phyloP scores from a whole-genome alignment of 2,797 vertebrate species.

The Cuculus canorus region DNA sequence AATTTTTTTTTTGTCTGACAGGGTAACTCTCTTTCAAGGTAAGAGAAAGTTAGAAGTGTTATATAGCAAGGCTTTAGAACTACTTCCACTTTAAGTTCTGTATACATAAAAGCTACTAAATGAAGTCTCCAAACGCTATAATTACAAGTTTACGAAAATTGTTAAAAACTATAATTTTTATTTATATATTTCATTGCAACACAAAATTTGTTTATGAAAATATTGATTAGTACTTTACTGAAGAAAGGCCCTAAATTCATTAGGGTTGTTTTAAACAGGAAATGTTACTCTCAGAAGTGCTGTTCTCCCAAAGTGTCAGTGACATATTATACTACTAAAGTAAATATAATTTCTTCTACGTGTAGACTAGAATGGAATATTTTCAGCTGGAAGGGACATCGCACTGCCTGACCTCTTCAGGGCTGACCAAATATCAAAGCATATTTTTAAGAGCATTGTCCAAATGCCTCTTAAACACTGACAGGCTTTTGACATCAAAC shows the following conservation, averaged over 20 bases:
- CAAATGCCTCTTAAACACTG: neutral
- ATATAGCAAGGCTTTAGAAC: neutral
- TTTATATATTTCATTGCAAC: neutral
- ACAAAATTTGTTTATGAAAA: neutral
- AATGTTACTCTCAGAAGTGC: neutral
- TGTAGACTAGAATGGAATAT: neutral
- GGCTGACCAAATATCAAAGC: neutral
- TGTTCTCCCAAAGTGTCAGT: neutral
- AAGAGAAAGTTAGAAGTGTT: neutral
- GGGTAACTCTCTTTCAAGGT: neutral
- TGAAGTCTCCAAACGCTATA: neutral
- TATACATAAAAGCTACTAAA: neutral
- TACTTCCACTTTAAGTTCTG: neutral
- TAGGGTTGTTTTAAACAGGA: neutral
- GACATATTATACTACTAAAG: neutral
- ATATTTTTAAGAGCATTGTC: neutral
- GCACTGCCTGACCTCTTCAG: neutral
- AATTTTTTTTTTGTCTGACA: neutral
- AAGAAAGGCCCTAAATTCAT: neutral
- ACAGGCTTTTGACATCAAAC: neutral
- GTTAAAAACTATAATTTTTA: neutral
- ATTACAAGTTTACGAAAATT: neutral
- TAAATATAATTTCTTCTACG: neutral
- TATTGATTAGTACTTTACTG: neutral
- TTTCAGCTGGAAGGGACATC: neutral